Base-by-base conservation (phyloP, 2,888 invertebrate genomes). In the Nyleta sp. region DNA sequence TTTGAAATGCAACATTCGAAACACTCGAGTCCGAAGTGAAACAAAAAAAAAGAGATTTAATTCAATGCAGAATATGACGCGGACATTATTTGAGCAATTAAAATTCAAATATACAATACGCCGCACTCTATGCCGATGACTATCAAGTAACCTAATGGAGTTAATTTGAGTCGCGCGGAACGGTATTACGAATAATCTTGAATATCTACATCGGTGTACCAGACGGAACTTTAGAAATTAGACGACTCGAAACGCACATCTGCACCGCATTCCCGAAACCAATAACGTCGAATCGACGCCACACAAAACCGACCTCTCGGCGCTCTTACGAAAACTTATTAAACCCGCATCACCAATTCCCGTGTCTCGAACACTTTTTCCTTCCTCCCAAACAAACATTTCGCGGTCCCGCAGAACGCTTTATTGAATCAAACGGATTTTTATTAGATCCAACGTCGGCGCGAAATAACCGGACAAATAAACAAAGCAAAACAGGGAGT, bases 371-470 rank as follows among this genome's bases (percentile, higher is more conserved):
- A 44, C 44, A 53, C 48, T 64, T 67, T 33, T 40, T 57, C 57
- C 48, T 57, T 48, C 38, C 50, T 31, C 2, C 7, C 59, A 35
- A 70, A 59, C 68, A 46, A 57, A 68, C 57, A 57, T 55, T 55
- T 46, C 44, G 35, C 44, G 33, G 35, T 46, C 24, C 48, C 28
- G 57, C 68, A 68, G 57, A 55, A 68, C 68, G 38, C 38, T 68
- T 68, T 68, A 68, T 68, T 57, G 55, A 68, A 68, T 68, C 53
- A 55, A 55, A 35, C 22, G 50, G 33, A 46, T 57, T 68, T 68
- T 57, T 68, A 68, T 57, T 68, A 46, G 13, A 50, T 48, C n/a
- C 15, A 20, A 40, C 59, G 17, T 17, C 28, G 35, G 55, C n/a
- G 24, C 18, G 20, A 59, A 42, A 57, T 59, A 70, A 57, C 24